These are phyloP conservation scores for Drosophila basisetae DNA, from an alignment of 2,888 invertebrate species.

Conservation along the genomic window DNA sequence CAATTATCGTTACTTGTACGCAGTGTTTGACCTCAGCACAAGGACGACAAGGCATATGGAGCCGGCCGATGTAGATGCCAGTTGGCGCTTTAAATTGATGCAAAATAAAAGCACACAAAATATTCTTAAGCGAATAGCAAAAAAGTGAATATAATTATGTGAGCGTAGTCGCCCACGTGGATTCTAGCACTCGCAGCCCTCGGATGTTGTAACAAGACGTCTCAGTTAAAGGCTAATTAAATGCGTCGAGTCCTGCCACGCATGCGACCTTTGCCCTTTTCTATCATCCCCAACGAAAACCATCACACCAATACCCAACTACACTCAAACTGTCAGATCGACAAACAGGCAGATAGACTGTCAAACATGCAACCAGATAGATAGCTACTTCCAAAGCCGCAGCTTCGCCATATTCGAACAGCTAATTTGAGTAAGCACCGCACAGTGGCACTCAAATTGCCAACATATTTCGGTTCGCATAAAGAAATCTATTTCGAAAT, in stretches of 20 bases:
- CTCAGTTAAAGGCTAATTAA: slow-evolving; percentile 53
- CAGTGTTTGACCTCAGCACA: slow-evolving; percentile 51
- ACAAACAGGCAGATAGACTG: slow-evolving; percentile 3
- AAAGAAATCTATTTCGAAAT: not conserved
- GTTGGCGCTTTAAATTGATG: slow-evolving; percentile 32
- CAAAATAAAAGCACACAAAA: slow-evolving; percentile 34
- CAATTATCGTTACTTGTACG: slow-evolving; percentile 35
- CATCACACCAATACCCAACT: slow-evolving; percentile 3
- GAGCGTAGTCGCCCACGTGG: slow-evolving; percentile 1
- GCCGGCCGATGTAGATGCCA: slow-evolving; percentile 1
- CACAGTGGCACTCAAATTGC: slow-evolving; percentile 11
- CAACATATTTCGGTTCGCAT: not conserved
- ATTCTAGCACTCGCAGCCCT: slow-evolving; percentile 10
- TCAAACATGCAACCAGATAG: slow-evolving; percentile 8
- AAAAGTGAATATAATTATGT: slow-evolving; percentile 22
- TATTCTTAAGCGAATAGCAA: slow-evolving; percentile 41
- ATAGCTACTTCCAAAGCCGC: slow-evolving; percentile 10
- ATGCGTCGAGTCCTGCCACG: slow-evolving; percentile 57
- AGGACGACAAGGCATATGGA: slow-evolving; percentile 17
- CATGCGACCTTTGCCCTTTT: slow-evolving; percentile 62
- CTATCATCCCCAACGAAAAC: slow-evolving; percentile 41
- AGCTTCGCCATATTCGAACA: slow-evolving; percentile 15
- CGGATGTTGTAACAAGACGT: slow-evolving; percentile 42
- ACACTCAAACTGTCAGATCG: slow-evolving; percentile 18
- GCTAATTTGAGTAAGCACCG: slow-evolving; percentile 1